Percentiles rank a stretch among this genome's conserved stretches.
Conservation (phyloP, 2,888 invertebrate species). For the Brachyptera putata region DNA sequence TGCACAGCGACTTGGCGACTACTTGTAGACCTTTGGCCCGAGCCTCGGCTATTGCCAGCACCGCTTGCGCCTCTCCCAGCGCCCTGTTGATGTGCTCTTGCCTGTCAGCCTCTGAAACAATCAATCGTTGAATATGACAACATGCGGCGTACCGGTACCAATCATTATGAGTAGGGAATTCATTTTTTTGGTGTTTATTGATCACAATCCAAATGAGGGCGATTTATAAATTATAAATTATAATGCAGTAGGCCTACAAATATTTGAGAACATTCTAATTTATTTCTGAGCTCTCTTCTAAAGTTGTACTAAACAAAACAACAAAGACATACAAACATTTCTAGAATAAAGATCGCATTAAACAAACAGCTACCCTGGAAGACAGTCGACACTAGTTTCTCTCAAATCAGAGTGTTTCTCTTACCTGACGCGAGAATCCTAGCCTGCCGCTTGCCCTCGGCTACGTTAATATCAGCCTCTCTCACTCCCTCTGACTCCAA, state of each 20-base stretch:
- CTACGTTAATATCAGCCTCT: constrained; percentile 93
- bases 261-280: too few relatives aligned
- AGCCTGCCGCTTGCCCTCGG: constrained; percentile 90
- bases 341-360: too few relatives aligned
- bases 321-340: too few relatives aligned
- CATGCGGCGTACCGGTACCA: background rate
- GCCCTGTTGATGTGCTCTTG: constrained; percentile 94
- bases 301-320: too few relatives aligned
- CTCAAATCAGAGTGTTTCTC: too few relatives aligned
- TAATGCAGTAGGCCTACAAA: too few relatives aligned
- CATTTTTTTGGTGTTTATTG: too few relatives aligned
- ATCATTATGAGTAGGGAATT: background rate
- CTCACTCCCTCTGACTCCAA: constrained; percentile 94
- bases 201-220: too few relatives aligned
- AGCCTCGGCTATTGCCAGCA: constrained; percentile 88
- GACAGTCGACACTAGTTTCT: too few relatives aligned
- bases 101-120: constrained; percentile 78
- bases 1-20: constrained; percentile 62
- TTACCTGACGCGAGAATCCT: constrained; percentile 85
- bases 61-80: constrained; percentile 85
- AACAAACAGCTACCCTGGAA: too few relatives aligned
- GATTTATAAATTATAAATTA: too few relatives aligned
- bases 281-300: too few relatives aligned
- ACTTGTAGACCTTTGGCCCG: constrained; percentile 76
- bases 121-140: background rate